These are phyloP conservation scores for Spinus pinus DNA, from an alignment of 2,797 vertebrate species.

Conservation along the genomic window DNA sequence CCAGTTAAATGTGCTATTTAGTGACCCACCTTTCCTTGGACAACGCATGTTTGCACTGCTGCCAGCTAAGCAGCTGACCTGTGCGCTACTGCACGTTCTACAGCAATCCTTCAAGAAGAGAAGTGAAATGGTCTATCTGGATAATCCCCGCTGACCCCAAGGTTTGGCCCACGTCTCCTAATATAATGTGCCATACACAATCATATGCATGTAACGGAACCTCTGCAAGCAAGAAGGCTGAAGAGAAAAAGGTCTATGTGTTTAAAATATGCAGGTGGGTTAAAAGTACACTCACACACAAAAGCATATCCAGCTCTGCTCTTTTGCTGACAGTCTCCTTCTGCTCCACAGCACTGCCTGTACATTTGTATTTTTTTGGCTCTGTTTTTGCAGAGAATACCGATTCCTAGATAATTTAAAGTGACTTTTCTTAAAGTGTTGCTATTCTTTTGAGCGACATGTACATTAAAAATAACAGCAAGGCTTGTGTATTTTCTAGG, in stretches of 20 bases:
- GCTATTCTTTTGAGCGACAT: background rate
- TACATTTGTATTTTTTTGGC: background rate
- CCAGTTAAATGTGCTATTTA: background rate
- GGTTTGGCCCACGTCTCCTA: background rate
- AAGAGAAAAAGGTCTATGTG: background rate
- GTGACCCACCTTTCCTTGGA: background rate
- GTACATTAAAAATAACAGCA: background rate
- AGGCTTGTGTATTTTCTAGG: background rate
- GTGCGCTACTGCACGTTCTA: accelerated
- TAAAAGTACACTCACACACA: background rate
- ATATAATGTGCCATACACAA: background rate
- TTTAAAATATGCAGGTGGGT: background rate
- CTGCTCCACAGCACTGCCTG: background rate
- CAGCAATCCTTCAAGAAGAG: background rate
- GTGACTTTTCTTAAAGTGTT: background rate
- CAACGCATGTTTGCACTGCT: background rate
- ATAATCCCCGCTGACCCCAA: background rate
- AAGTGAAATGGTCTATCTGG: background rate
- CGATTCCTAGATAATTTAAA: background rate
- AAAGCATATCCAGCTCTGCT: background rate
- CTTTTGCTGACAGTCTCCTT: background rate
- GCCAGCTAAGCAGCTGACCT: background rate
- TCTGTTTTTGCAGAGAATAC: background rate
- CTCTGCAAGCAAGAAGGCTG: background rate
- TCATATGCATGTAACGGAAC: background rate